A percentile compares a stretch with the other conserved stretches of the same genome.
phyloP scores from a whole-genome alignment of 2,888 invertebrate genomes.

The Meandrusa payeni region DNA sequence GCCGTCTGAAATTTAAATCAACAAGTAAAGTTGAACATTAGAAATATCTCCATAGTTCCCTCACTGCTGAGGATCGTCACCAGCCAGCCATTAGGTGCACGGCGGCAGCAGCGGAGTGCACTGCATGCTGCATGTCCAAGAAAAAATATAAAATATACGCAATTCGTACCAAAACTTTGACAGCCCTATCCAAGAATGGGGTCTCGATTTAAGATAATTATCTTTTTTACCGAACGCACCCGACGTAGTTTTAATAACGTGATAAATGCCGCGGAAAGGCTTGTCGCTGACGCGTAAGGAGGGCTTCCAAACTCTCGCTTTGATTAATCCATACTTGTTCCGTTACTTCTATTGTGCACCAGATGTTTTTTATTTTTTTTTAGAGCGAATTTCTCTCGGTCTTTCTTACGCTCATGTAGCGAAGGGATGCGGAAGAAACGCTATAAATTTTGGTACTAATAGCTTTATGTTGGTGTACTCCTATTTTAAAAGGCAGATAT shows the following conservation, averaged over 20 bases:
- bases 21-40: no score
- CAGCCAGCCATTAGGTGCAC: no score
- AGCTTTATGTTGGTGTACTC: no score
- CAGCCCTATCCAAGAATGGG: slow-evolving; percentile 73
- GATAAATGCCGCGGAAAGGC: slow-evolving; percentile 79
- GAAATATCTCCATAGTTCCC: no score
- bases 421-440: slow-evolving; percentile 44
- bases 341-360: slow-evolving; percentile 61
- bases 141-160: no score
- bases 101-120: no score
- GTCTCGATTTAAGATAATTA: slow-evolving; percentile 75
- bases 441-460: no score
- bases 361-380: slow-evolving; percentile 73
- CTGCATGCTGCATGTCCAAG: no score
- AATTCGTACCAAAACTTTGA: slow-evolving; percentile 17
- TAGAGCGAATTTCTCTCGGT: slow-evolving; percentile 42
- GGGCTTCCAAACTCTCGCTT: slow-evolving; percentile 48
- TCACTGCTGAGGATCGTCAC: no score
- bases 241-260: slow-evolving; percentile 74
- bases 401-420: slow-evolving; percentile 37
- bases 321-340: slow-evolving; percentile 67
- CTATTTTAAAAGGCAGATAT: no score
- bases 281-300: slow-evolving; percentile 73
- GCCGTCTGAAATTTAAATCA: no score
- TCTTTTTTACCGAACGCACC: slow-evolving; percentile 76